A percentile compares a stretch with the other conserved stretches of the same genome.
These are phyloP conservation scores for Acrobasis consociella DNA, from an alignment of 2,888 invertebrate species.

Conservation along the genomic window DNA sequence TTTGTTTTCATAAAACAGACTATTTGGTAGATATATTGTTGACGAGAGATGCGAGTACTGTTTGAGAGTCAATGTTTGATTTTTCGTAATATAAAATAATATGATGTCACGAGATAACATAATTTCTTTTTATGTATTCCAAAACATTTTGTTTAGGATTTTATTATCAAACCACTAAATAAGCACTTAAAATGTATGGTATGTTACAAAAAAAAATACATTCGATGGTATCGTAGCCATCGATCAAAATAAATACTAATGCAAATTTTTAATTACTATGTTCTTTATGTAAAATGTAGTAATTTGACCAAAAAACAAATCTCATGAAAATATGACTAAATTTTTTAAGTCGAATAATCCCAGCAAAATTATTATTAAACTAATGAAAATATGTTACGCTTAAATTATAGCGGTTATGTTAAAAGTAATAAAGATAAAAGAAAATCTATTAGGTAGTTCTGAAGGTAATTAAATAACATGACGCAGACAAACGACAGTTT, in stretches of 20 bases:
- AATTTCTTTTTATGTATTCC: too few species aligned
- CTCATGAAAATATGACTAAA: too few species aligned
- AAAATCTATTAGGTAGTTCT: conserved; percentile 10
- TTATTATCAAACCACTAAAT: too few species aligned
- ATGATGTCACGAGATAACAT: not conserved
- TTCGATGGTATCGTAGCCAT: too few species aligned
- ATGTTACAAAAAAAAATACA: too few species aligned
- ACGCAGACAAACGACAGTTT: conserved; percentile 42
- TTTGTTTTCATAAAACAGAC: conserved; percentile 5
- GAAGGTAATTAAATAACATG: conserved; percentile 34
- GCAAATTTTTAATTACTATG: too few species aligned
- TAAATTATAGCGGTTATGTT: not conserved
- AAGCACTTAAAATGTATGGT: too few species aligned
- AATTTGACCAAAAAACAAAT: too few species aligned
- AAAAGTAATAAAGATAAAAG: not conserved
- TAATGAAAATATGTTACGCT: not conserved
- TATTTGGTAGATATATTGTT: not conserved
- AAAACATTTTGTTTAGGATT: too few species aligned
- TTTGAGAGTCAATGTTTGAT: not conserved
- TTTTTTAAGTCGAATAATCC: not conserved
- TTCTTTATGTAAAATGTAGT: too few species aligned
- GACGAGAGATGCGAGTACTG: too few species aligned
- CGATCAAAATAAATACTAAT: too few species aligned
- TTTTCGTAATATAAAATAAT: not conserved
- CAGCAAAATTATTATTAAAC: not conserved